Evolutionary conservation across 2,113 vertebrate species (phyloP).

Genomic region (Thermophis baileyi): DNA sequence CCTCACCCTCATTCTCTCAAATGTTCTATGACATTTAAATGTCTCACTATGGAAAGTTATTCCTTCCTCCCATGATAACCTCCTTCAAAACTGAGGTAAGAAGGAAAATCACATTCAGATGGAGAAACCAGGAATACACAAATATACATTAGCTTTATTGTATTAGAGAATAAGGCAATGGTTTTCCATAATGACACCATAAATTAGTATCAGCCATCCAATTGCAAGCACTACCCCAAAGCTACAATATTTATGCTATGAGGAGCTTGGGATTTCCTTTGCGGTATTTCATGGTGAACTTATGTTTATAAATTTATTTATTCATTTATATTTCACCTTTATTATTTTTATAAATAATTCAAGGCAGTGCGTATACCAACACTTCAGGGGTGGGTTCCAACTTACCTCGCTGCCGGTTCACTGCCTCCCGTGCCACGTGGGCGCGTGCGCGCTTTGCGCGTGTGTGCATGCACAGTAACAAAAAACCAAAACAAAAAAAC

Average conservation of each 20-base stretch:
- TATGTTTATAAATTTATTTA: neutral
- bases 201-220: constrained; percentile 24
- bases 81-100: constrained; percentile 24
- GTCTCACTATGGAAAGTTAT: constrained; percentile 22
- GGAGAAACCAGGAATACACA: neutral
- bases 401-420: too few species aligned
- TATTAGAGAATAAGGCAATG: neutral
- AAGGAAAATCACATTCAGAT: neutral
- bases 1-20: constrained; percentile 28
- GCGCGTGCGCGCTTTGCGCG: too few species aligned
- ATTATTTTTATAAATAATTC: neutral
- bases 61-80: constrained; percentile 19
- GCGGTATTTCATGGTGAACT: neutral
- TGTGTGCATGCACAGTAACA: too few species aligned
- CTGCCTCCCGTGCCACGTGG: too few species aligned
- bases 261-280: neutral
- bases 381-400: too few species aligned
- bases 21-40: constrained; percentile 50
- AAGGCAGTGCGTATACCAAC: neutral
- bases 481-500: too few species aligned
- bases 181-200: constrained; percentile 40
- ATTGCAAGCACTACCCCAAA: constrained; percentile 30
- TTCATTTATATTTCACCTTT: neutral
- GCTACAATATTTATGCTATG: constrained; percentile 5
- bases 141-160: constrained; percentile 7